Evolutionary conservation across 1,140 invertebrate species (phyloP), one percentile per base, ranked within the genome.

Genomic region (Drosophila lacteicornis): DNA sequence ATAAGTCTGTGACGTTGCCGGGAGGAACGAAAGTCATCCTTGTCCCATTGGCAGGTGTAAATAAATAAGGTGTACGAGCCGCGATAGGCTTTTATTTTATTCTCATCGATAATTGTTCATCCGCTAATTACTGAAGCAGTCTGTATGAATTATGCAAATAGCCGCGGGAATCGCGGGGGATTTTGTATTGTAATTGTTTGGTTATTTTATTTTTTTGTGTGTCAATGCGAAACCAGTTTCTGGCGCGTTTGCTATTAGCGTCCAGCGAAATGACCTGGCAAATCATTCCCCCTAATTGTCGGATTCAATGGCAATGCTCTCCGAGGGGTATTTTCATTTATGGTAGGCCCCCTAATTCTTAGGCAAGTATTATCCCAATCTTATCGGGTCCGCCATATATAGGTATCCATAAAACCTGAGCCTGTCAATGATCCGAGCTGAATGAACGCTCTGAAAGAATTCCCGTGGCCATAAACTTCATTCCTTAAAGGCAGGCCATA

Each of bases 371-470:
- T 70, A 55, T 17, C 22, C 49, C 33, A 70, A 70, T 68, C 62
- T 68, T 56, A 70, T 70, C 67, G 49, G 49, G 27, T 15, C 36
- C 13, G 30, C 30, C 30, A 25, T 17, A 33, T 11, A 22, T 3
- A 19, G 30, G n/a, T 66, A 69, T 69, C 67, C 66, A 66, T 69
- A 69, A 69, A 69, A 15, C 47, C 47, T 43, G 12, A 42, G 27
- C 19, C 59, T 69, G 59, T 69, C 66, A 69, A 69, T 69, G 66
- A 43, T 71, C 66, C 38, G 6, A 11, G 38, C 66, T 70, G 65
- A 70, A 70, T 73, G 65, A 58, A 58, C 12, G 25, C 15, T 7
- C 36, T 17, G 4, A 22, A 62, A 15, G 27, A 61, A 62, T 69
- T 68, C 43, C 22, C 40, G 17, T 46, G 40, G n/a, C 25, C 47